Conservation (phyloP, 2,113 vertebrate genomes). For the Malurus alboscapulatus region DNA sequence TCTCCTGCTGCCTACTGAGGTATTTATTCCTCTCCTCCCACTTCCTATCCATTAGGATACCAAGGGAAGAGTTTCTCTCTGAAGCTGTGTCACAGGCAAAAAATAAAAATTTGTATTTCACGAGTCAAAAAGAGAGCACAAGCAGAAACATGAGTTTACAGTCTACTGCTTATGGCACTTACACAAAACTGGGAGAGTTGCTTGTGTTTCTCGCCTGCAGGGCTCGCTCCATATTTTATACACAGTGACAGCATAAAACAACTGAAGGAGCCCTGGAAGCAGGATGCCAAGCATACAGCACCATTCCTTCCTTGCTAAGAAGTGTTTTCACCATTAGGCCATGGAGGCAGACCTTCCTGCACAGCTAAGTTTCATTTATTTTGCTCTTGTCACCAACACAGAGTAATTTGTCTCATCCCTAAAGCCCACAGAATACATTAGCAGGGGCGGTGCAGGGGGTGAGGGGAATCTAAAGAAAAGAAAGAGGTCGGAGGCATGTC, state of each 20-base stretch:
- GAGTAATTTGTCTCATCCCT: neutral
- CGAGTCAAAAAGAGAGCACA: neutral
- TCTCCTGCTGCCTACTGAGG: neutral
- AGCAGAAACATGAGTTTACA: neutral
- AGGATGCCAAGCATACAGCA: neutral
- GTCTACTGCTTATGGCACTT: neutral
- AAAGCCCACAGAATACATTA: constrained; percentile 16
- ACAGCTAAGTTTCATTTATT: neutral
- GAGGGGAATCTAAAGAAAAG: neutral
- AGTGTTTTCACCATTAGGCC: neutral
- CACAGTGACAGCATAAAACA: neutral
- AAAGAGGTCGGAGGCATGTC: neutral
- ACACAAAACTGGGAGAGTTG: neutral
- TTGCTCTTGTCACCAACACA: neutral
- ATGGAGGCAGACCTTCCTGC: neutral
- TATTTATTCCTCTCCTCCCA: neutral
- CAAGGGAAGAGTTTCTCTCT: neutral
- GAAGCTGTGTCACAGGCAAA: neutral
- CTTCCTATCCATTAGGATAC: neutral
- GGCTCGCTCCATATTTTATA: neutral
- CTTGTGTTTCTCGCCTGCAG: neutral
- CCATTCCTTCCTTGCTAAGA: neutral
- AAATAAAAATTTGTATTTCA: neutral
- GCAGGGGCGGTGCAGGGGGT: rapidly evolving
- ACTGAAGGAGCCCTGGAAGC: neutral